A percentile compares a stretch with the other conserved stretches of the same genome.
phyloP scores from a whole-genome alignment of 1,140 invertebrate genomes.

The Coelopa frigida region DNA sequence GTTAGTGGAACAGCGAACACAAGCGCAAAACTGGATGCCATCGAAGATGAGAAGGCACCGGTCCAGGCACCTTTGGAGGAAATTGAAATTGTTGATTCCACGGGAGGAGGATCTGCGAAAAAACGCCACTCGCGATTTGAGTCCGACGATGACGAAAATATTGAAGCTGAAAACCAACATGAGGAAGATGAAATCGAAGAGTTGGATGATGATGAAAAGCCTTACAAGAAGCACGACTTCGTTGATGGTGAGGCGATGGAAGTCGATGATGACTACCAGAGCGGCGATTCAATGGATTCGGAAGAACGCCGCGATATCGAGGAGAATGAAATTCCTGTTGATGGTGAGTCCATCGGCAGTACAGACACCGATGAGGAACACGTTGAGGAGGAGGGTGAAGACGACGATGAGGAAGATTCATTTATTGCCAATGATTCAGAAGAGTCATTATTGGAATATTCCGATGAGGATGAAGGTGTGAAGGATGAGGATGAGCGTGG shows the following conservation, averaged over 20 bases:
- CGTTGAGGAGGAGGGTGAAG: constrained; percentile 9
- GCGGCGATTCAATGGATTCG: constrained; percentile 35
- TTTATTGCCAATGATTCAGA: constrained; percentile 29
- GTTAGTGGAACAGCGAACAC: too few relatives aligned
- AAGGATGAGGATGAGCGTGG: background rate
- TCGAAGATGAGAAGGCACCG: too few relatives aligned
- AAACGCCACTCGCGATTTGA: background rate
- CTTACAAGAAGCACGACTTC: constrained; percentile 14
- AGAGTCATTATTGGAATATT: constrained; percentile 1
- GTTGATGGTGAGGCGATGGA: constrained; percentile 24
- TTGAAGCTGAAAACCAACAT: constrained; percentile 1
- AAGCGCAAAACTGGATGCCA: too few relatives aligned
- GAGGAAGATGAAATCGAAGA: constrained; percentile 9
- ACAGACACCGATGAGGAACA: constrained; percentile 26
- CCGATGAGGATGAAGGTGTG: constrained; percentile 11
- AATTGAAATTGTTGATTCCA: too few relatives aligned
- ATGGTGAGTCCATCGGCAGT: constrained; percentile 37
- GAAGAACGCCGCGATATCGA: constrained; percentile 22
- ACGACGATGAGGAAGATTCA: constrained; percentile 21
- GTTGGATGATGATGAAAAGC: constrained; percentile 4
- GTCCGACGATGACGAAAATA: constrained; percentile 5
- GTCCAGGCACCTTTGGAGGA: too few relatives aligned
- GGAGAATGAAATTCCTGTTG: constrained; percentile 24
- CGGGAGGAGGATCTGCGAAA: too few relatives aligned
- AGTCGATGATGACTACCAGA: constrained; percentile 22